Conservation (phyloP, 2,888 invertebrate species). For the Spodoptera picta region DNA sequence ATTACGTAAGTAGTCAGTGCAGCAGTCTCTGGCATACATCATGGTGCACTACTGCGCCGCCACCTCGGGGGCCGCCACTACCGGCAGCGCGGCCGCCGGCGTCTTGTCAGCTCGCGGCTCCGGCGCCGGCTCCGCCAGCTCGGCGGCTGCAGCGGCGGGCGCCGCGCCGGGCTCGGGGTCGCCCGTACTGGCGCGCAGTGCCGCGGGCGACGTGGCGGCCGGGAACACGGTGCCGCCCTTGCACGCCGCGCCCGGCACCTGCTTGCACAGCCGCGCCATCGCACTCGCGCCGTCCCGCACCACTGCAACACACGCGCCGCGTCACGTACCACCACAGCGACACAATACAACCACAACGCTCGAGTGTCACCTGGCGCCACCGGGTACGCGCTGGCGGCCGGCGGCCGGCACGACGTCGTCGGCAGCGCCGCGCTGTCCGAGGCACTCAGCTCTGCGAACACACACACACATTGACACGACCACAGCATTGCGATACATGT, state of each 20-base stretch:
- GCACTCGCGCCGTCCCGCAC: slow-evolving; percentile 81
- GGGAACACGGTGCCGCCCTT: slow-evolving; percentile 70
- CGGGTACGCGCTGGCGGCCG: slow-evolving; percentile 69
- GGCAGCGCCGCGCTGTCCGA: slow-evolving; percentile 59
- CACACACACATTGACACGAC: no score
- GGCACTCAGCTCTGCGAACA: slow-evolving; percentile 66
- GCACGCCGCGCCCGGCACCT: slow-evolving; percentile 60
- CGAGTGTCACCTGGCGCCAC: slow-evolving; percentile 74
- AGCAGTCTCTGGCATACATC: no score
- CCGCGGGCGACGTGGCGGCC: slow-evolving; percentile 61
- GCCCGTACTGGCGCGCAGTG: slow-evolving; percentile 59
- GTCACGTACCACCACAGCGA: no score
- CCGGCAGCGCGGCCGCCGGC: background rate
- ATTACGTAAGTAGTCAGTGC: no score
- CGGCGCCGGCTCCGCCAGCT: slow-evolving; percentile 1
- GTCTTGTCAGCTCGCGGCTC: slow-evolving; percentile 8
- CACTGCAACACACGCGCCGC: slow-evolving; percentile 60
- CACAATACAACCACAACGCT: no score
- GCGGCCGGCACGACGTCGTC: slow-evolving; percentile 60
- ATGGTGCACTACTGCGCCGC: no score
- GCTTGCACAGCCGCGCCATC: slow-evolving; percentile 79
- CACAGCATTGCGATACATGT: no score
- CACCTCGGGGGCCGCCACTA: slow-evolving; percentile 14
- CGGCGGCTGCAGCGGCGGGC: background rate
- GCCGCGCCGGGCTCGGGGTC: slow-evolving; percentile 6